Conservation (phyloP, 2,113 vertebrate species). For the Odocoileus virginianus region DNA sequence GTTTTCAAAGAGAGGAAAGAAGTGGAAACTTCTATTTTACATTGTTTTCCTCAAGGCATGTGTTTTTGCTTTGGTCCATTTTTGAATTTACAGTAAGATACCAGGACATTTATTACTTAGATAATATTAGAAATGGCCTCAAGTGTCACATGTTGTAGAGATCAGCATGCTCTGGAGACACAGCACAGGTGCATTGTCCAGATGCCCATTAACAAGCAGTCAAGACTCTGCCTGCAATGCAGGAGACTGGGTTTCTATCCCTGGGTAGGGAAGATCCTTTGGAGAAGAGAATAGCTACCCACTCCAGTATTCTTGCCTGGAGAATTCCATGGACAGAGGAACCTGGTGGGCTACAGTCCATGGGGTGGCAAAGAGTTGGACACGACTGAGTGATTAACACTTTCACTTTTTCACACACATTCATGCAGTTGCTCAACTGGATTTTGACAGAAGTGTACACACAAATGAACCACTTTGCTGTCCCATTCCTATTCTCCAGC, state of each 20-base stretch:
- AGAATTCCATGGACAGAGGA: not conserved
- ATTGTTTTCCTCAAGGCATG: not conserved
- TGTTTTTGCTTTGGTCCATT: not conserved
- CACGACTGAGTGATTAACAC: not conserved
- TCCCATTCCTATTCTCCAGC: not conserved
- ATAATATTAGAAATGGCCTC: not conserved
- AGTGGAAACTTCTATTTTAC: not conserved
- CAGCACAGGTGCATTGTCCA: not conserved
- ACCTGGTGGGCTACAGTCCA: not conserved
- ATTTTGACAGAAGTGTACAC: not conserved
- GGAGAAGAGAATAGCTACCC: not conserved
- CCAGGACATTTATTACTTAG: not conserved
- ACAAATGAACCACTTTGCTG: not conserved
- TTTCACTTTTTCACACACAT: not conserved
- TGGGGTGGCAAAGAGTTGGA: not conserved
- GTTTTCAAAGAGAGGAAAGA: not conserved
- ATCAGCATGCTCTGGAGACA: not conserved
- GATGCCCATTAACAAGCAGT: not conserved
- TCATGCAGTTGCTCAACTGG: not conserved
- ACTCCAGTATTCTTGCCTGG: not conserved
- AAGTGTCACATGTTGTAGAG: not conserved
- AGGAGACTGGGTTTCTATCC: not conserved
- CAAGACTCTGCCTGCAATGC: not conserved
- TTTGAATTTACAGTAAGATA: not conserved
- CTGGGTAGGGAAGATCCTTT: not conserved